Evolutionary conservation across 2,888 invertebrate species (phyloP), one percentile per base, ranked within the genome.

Genomic region (Embidobia sp.): DNA sequence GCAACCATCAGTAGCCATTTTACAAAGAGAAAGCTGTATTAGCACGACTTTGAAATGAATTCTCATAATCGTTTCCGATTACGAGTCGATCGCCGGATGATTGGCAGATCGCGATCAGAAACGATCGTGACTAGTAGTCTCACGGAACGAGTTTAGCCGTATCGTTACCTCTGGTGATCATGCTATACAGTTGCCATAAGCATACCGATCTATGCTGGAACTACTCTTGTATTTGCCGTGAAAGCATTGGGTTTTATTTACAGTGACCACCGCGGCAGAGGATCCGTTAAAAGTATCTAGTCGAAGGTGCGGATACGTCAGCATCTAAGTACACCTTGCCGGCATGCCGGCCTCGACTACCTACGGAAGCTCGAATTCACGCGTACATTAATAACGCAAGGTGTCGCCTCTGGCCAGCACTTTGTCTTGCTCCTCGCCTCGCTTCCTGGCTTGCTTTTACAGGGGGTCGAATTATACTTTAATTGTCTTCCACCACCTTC

Each of bases 321-420:
- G n/a, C n/a, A n/a, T n/a, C n/a, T n/a, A 5, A 2, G 29, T 2
- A 49, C 63, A 42, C 49, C 63, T 69, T 67, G 53, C 42, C 85
- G n/a, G n/a, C n/a, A n/a, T n/a, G n/a, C n/a, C n/a, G n/a, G n/a
- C n/a, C n/a, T n/a, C n/a, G n/a, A n/a, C n/a, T n/a, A n/a, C n/a
- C n/a, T n/a, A 88, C 88, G 83, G 88, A 87, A 88, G 89, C 89
- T 83, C 81, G 83, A 84, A 85, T 85, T 83, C 82, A 82, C 86
- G 86, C 85, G 85, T 85, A 85, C 87, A 88, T 89, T 89, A 89
- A 89, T 89, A 89, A 89, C 84, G 81, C 82, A 81, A 83, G 85
- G 80, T 89, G 89, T 89, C 89, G 87, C 89, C 89, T 83, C 87
- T 86, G 87, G 89, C 87, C 88, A 88, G 82, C 86, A 86, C 87